phyloP scores from a whole-genome alignment of 2,797 vertebrate genomes.

The Mallotus villosus region DNA sequence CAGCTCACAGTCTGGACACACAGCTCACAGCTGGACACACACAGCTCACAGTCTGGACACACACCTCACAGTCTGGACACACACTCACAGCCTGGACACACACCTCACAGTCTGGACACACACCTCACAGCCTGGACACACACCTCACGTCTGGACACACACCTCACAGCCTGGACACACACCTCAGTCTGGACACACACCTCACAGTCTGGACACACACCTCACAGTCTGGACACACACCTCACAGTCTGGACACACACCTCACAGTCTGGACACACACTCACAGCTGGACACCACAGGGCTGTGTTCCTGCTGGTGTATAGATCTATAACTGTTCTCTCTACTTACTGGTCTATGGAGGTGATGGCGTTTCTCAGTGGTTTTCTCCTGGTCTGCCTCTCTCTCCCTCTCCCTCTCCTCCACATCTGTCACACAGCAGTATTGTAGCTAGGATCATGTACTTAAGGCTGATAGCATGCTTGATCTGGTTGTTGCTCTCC shows the following conservation, averaged over 20 bases:
- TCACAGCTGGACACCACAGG: neutral
- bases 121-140: too few relatives aligned
- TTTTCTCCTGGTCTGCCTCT: slow-evolving; percentile 27
- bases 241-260: too few relatives aligned
- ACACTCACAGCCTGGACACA: neutral
- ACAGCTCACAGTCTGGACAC: too few relatives aligned
- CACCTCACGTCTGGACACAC: too few relatives aligned
- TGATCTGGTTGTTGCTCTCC: neutral
- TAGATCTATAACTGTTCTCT: neutral
- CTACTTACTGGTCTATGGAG: slow-evolving; percentile 55
- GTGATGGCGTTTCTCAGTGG: slow-evolving; percentile 40
- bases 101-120: too few relatives aligned
- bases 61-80: neutral
- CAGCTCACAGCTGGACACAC: too few relatives aligned
- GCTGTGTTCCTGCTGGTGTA: neutral
- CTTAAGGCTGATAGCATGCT: too few relatives aligned
- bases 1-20: too few relatives aligned
- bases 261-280: neutral
- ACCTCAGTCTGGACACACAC: neutral
- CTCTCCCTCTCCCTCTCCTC: slow-evolving; percentile 44
- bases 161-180: slow-evolving; percentile 50
- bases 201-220: too few relatives aligned
- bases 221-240: too few relatives aligned
- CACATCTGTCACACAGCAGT: slow-evolving; percentile 41
- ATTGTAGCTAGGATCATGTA: neutral